These are phyloP conservation scores for Pristionchus maxplancki DNA, from an alignment of 2,888 invertebrate species.

Conservation along the genomic window DNA sequence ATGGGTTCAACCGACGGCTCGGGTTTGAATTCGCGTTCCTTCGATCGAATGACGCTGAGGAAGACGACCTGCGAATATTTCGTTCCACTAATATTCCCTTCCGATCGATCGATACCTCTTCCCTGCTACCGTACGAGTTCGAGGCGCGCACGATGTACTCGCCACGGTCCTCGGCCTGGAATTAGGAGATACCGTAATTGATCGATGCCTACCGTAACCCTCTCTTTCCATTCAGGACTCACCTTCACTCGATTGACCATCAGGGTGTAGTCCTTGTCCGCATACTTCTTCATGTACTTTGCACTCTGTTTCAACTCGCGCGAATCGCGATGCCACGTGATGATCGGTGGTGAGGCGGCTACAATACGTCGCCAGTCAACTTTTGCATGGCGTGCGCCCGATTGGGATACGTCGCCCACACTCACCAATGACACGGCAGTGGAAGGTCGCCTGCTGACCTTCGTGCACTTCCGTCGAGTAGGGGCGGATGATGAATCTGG, in stretches of 20 bases:
- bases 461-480: conserved; percentile 94
- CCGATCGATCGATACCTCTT: conserved; percentile 86
- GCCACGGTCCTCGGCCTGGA: conserved; percentile 85
- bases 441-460: conserved; percentile 96
- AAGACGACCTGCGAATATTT: conserved; percentile 84
- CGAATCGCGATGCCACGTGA: conserved; percentile 96
- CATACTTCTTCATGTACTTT: conserved; percentile 98
- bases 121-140: conserved; percentile 95
- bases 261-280: conserved; percentile 96
- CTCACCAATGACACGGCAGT: conserved; percentile 89
- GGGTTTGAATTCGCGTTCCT: conserved; percentile 53
- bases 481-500: conserved; percentile 95
- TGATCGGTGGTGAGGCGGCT: conserved; percentile 91
- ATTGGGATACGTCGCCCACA: not conserved
- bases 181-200: not conserved
- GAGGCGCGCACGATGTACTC: conserved; percentile 97
- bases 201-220: not conserved
- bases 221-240: conserved; percentile 80
- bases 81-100: not conserved
- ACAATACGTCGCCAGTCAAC: not conserved
- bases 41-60: conserved; percentile 86
- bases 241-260: conserved; percentile 95
- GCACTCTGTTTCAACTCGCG: conserved; percentile 94
- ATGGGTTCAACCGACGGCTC: conserved; percentile 60
- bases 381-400: not conserved